Conservation (phyloP, 2,113 vertebrate genomes). For the Ctenomys sociabilis region DNA sequence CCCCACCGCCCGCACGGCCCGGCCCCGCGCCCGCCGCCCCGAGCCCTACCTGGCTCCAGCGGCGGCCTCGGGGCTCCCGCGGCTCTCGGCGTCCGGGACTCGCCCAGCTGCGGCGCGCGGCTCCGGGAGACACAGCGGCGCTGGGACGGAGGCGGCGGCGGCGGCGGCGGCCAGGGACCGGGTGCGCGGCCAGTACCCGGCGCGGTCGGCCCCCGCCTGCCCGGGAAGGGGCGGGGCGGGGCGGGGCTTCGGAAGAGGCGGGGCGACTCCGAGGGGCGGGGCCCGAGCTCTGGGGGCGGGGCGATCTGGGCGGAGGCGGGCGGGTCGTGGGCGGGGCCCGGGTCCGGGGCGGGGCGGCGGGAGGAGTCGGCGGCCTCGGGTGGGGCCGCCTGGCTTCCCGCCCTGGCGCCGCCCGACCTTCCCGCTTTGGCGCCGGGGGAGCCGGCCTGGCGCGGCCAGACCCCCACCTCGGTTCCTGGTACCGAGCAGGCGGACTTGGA, state of each 20-base stretch:
- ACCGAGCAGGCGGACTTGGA: not conserved
- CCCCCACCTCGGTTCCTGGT: not conserved
- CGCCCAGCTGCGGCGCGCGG: slow-evolving; percentile 24
- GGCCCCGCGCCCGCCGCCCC: not conserved
- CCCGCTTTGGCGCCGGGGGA: not conserved
- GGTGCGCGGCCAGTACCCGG: not conserved
- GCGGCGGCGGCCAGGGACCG: not conserved
- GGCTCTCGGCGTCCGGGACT: not conserved
- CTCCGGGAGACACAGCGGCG: not conserved
- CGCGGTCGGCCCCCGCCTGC: slow-evolving; percentile 31
- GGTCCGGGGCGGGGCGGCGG: not conserved
- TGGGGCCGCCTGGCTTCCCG: fast-evolving
- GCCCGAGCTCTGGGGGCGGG: not conserved
- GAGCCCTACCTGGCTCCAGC: slow-evolving; percentile 75
- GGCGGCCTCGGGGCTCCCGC: slow-evolving; percentile 61
- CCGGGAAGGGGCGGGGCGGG: slow-evolving; percentile 16
- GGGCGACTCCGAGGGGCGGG: slow-evolving; percentile 32
- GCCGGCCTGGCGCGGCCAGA: not conserved
- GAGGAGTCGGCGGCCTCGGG: not conserved
- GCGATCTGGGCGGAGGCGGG: not conserved
- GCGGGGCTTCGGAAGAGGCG: not conserved
- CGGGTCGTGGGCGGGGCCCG: not conserved
- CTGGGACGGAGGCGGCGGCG: not conserved
- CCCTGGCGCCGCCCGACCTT: not conserved
- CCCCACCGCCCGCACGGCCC: not conserved